phyloP scores from a whole-genome alignment of 1,140 invertebrate species.

The Luehdorfia chinensis region DNA sequence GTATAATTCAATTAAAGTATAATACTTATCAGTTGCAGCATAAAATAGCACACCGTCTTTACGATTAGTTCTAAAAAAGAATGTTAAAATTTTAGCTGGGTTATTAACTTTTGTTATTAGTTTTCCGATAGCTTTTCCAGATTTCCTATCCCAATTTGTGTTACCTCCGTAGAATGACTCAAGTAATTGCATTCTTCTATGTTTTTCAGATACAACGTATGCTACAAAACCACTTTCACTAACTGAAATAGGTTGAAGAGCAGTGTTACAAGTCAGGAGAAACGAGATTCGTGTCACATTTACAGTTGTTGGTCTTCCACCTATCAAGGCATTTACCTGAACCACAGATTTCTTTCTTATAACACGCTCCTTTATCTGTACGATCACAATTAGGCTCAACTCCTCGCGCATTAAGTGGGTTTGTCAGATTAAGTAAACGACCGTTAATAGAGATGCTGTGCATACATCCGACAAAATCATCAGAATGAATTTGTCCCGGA shows the following conservation, averaged over 20 bases:
- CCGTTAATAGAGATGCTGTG: constrained; percentile 94
- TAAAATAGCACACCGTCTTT: constrained; percentile 88
- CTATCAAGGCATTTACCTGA: constrained; percentile 87
- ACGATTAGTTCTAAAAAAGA: constrained; percentile 89
- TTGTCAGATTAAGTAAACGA: constrained; percentile 86
- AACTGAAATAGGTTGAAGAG: constrained; percentile 88
- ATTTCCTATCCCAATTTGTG: constrained; percentile 81
- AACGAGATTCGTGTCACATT: constrained; percentile 82
- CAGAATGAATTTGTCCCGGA: constrained; percentile 91
- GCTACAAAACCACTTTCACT: constrained; percentile 87
- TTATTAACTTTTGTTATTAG: constrained; percentile 56
- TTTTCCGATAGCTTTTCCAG: constrained; percentile 53
- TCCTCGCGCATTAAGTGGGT: constrained; percentile 83
- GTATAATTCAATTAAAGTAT: constrained; percentile 86
- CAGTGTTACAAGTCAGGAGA: constrained; percentile 88
- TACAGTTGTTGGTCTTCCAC: constrained; percentile 86
- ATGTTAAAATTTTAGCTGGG: constrained; percentile 83
- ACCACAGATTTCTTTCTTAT: constrained; percentile 81
- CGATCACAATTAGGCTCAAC: constrained; percentile 87
- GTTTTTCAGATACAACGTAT: constrained; percentile 89
- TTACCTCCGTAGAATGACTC: constrained; percentile 86
- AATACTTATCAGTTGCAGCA: constrained; percentile 91
- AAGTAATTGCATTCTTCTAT: constrained; percentile 89
- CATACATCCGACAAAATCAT: constrained; percentile 95
- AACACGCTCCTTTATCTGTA: constrained; percentile 79